Base-by-base conservation (phyloP, 2,113 vertebrate genomes). In the Tichodroma muraria region DNA sequence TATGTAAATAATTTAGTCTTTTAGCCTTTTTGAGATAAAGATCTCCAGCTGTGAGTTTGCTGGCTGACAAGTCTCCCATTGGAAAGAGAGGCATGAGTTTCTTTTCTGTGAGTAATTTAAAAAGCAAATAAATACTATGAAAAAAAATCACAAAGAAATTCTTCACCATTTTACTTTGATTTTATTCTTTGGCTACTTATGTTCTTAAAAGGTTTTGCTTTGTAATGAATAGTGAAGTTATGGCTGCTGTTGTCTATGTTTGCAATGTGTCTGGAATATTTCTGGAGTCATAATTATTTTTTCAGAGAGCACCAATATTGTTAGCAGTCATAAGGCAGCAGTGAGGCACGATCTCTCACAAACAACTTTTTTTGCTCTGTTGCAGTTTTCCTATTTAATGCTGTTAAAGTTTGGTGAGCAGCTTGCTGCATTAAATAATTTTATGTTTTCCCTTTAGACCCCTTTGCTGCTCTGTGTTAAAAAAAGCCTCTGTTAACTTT, bases 1-100 rank as follows among this genome's bases (percentile, higher is more conserved):
- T n/a, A n/a, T n/a, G 42, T 64, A 95, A 94, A 82, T 85, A 88
- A 66, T 70, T 94, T 88, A 66, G 64, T 80, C 23, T 80, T 82
- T 85, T 63, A 59, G 56, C 27, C 30, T 88, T 40, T 84, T 54
- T 57, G 86, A 83, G 52, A n/a, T 54, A 73, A 89, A 91, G 42
- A 70, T 52, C 56, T 75, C 81, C 37, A 88, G 37, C 76, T 73
- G 16, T 42, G 40, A 70, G 59, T 73, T 82, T 77, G 27, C 71
- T 86, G 72, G 44, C 63, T 90, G 56, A 83, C 21, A 73, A 69
- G 18, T 30, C 38, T 91, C 44, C 47, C 28, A 10, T 13, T 75
- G 44, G 30, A 86, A 78, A 70, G 30, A 89, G 42, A 86, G 14
- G 16, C 9, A 31, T 38, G 47, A 78, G 37, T 72, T 93, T 12